phyloP scores from a whole-genome alignment of 1,140 invertebrate species.

The Bombus huntii region DNA sequence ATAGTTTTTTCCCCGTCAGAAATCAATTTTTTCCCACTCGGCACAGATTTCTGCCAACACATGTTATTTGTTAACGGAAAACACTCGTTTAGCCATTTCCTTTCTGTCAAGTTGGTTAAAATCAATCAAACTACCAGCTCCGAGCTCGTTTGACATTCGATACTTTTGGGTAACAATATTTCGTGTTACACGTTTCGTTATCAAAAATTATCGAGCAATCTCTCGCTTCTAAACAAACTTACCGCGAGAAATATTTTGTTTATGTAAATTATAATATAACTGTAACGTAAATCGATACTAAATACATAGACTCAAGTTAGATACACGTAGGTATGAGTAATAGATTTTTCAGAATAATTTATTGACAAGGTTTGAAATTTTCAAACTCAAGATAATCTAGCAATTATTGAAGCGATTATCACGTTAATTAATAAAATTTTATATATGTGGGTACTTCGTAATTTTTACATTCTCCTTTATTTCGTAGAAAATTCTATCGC shows the following conservation, averaged over 20 bases:
- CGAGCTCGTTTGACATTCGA: neutral
- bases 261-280: neutral
- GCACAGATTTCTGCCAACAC: conserved; percentile 1
- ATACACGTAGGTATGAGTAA: no score
- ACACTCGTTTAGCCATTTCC: conserved; percentile 26
- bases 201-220: neutral
- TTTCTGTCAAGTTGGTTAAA: conserved; percentile 19
- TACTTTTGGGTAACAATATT: neutral
- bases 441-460: no score
- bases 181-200: neutral
- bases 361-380: no score
- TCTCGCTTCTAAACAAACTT: neutral
- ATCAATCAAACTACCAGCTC: conserved; percentile 15
- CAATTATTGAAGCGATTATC: no score
- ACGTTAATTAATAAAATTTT: no score
- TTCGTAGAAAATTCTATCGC: no score
- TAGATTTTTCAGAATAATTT: no score
- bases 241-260: neutral
- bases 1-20: conserved; percentile 28
- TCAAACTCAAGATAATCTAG: no score
- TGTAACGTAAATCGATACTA: no score
- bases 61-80: conserved; percentile 35
- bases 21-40: conserved; percentile 31
- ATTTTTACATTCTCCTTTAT: no score
- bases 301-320: no score